Conservation (phyloP, 2,888 invertebrate genomes). For the Pachydiplax longipennis region DNA sequence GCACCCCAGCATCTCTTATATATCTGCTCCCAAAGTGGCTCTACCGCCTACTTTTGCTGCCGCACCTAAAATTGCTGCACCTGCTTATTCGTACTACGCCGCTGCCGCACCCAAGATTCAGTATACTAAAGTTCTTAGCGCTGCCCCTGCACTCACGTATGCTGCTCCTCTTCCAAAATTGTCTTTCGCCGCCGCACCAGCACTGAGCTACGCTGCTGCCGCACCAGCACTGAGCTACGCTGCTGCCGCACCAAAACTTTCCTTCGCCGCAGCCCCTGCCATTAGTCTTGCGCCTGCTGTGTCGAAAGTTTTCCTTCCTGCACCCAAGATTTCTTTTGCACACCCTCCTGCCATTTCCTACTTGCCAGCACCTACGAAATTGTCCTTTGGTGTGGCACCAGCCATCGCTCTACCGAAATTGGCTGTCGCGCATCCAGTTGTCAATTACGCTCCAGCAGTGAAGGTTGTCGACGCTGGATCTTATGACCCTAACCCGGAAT, state of each 20-base stretch:
- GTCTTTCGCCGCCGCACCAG: background rate
- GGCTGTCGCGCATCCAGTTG: background rate
- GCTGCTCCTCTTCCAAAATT: background rate
- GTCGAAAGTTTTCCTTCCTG: background rate
- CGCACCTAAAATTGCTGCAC: background rate
- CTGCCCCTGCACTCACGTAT: background rate
- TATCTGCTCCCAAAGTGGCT: background rate
- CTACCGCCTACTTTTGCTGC: background rate
- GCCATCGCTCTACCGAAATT: background rate
- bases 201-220: background rate
- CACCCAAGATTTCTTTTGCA: background rate
- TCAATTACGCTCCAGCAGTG: conserved; percentile 52
- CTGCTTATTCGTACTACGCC: background rate
- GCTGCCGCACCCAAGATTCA: conserved; percentile 5
- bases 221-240: background rate
- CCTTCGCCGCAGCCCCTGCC: conserved; percentile 8
- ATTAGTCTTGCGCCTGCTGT: background rate
- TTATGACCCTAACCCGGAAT: conserved; percentile 50
- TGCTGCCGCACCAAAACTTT: conserved; percentile 24
- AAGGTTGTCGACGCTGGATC: conserved; percentile 51
- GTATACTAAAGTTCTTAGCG: background rate
- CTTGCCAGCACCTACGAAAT: background rate
- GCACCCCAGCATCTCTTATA: background rate
- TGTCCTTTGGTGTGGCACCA: conserved; percentile 31
- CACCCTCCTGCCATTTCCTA: background rate